These are phyloP conservation scores for Atlantisia rogersi DNA, from an alignment of 2,113 vertebrate species.

Conservation along the genomic window DNA sequence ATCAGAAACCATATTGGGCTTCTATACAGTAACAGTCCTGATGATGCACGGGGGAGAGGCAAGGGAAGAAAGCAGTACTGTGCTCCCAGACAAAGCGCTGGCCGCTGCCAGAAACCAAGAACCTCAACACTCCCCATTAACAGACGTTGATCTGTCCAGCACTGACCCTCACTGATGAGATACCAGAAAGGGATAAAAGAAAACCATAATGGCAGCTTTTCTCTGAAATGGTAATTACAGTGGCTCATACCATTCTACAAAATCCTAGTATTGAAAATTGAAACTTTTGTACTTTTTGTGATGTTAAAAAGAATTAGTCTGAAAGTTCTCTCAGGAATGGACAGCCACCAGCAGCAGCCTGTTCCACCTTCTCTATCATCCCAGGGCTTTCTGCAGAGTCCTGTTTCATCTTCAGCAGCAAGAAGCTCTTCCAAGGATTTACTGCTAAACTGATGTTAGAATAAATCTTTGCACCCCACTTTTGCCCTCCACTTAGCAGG, in stretches of 20 bases:
- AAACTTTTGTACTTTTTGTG: background rate
- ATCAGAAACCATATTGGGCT: constrained; percentile 11
- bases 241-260: background rate
- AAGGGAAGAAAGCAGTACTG: constrained; percentile 37
- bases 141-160: background rate
- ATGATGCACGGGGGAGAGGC: constrained; percentile 13
- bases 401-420: background rate
- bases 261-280: background rate
- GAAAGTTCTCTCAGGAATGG: background rate
- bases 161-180: background rate
- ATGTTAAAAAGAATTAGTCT: background rate
- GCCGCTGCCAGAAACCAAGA: constrained; percentile 3
- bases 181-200: background rate
- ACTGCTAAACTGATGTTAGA: background rate
- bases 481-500: background rate
- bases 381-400: background rate
- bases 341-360: background rate
- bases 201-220: background rate
- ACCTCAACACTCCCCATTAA: background rate
- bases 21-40: background rate
- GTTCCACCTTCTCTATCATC: background rate
- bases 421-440: background rate
- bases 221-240: background rate
- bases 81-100: constrained; percentile 1
- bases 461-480: background rate